A percentile compares a stretch with the other conserved stretches of the same genome.
phyloP scores from a whole-genome alignment of 2,797 vertebrate genomes.

The Loris lydekkerianus region DNA sequence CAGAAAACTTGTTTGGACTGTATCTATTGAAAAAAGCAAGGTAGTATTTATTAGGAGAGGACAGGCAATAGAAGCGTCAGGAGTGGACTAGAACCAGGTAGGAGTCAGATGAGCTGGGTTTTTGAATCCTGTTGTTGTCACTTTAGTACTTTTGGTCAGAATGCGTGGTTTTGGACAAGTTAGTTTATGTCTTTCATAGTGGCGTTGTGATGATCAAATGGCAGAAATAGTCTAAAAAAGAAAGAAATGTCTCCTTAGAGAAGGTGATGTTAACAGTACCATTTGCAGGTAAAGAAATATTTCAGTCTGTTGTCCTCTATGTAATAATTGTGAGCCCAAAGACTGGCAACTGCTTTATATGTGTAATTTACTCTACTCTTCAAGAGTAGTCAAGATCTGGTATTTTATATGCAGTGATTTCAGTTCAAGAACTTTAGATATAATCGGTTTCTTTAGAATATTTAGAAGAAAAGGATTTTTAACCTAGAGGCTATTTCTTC shows the following conservation, averaged over 20 bases:
- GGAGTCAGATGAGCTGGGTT: not conserved
- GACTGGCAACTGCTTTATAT: not conserved
- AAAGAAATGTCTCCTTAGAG: not conserved
- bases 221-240: not conserved
- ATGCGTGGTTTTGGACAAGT: not conserved
- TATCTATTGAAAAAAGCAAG: not conserved
- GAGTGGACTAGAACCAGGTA: too few species aligned
- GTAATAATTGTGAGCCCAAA: not conserved
- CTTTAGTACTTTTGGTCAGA: not conserved
- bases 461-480: conserved; percentile 49
- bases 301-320: not conserved
- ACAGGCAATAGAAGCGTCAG: not conserved
- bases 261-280: not conserved
- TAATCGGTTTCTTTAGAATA: conserved; percentile 54
- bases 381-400: not conserved
- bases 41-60: not conserved
- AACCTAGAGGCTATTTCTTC: conserved; percentile 57
- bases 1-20: not conserved
- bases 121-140: not conserved
- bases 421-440: conserved; percentile 42
- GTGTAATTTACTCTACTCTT: not conserved
- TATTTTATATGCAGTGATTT: not conserved
- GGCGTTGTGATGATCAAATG: not conserved
- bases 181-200: not conserved
- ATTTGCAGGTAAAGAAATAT: not conserved